phyloP scores from a whole-genome alignment of 2,797 vertebrate genomes.

The Microctenopoma stevenorrisi region DNA sequence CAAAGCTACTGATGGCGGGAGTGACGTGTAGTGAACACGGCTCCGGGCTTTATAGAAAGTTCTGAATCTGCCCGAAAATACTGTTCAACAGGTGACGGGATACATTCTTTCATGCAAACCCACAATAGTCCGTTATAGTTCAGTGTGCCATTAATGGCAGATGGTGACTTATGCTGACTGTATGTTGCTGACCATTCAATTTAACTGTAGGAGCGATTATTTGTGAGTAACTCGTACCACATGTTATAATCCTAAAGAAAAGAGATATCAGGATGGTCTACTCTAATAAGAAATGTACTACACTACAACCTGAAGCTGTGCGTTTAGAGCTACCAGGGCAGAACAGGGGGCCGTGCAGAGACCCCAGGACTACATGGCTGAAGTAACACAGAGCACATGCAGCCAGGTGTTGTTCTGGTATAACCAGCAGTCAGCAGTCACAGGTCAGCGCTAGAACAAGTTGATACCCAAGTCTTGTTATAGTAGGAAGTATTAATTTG shows the following conservation, averaged over 20 bases:
- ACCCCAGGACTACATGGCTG: too few species aligned
- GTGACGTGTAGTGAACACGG: neutral
- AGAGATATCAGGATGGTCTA: neutral
- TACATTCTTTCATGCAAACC: neutral
- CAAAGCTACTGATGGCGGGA: neutral
- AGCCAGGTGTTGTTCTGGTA: too few species aligned
- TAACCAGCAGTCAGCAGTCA: too few species aligned
- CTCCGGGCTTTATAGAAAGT: neutral
- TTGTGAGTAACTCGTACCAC: neutral
- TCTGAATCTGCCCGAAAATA: neutral
- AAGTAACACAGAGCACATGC: too few species aligned
- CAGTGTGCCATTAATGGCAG: neutral
- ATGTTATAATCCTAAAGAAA: neutral
- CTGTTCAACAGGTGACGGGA: neutral
- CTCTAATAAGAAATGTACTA: neutral
- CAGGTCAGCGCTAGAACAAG: too few species aligned
- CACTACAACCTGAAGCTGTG: neutral
- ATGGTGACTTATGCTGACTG: neutral
- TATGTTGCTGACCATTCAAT: neutral
- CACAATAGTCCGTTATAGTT: neutral
- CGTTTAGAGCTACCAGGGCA: neutral
- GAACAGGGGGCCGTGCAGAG: too few species aligned
- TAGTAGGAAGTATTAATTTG: too few species aligned
- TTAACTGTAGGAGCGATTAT: neutral
- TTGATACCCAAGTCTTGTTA: too few species aligned